Conservation (phyloP, 2,888 invertebrate species). For the Plusia festucae region DNA sequence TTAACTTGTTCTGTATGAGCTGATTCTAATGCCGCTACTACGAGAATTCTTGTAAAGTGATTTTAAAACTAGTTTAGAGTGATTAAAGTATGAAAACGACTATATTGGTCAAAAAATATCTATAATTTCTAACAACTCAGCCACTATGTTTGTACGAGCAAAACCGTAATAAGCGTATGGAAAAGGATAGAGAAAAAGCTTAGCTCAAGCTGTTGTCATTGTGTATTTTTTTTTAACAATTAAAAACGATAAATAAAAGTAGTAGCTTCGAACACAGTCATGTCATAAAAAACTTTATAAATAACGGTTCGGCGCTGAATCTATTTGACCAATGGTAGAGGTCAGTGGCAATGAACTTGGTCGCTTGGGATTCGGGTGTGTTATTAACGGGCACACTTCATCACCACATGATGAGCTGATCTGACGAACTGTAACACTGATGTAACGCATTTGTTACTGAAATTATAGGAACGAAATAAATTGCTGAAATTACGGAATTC, state of each 20-base stretch:
- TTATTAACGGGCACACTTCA: constrained; percentile 64
- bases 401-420: constrained; percentile 57
- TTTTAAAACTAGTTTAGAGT: no score
- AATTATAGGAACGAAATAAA: constrained; percentile 6
- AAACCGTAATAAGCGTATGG: no score
- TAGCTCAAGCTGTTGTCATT: no score
- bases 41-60: constrained; percentile 6
- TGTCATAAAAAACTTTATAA: no score
- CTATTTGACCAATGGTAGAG: constrained; percentile 49
- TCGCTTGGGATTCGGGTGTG: constrained; percentile 54
- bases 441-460: constrained; percentile 31
- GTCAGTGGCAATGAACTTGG: constrained; percentile 35
- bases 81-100: background rate
- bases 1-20: constrained; percentile 65
- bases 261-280: no score
- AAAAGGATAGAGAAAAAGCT: no score
- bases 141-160: no score
- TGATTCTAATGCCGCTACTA: constrained; percentile 52
- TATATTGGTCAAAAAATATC: no score
- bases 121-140: no score
- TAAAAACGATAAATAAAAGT: no score
- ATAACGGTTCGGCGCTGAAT: no score
- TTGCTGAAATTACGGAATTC: background rate
- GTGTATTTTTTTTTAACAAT: no score
- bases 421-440: constrained; percentile 32